These are phyloP conservation scores for Myripristis murdjan DNA, from an alignment of 2,797 vertebrate genomes.

Conservation along the genomic window DNA sequence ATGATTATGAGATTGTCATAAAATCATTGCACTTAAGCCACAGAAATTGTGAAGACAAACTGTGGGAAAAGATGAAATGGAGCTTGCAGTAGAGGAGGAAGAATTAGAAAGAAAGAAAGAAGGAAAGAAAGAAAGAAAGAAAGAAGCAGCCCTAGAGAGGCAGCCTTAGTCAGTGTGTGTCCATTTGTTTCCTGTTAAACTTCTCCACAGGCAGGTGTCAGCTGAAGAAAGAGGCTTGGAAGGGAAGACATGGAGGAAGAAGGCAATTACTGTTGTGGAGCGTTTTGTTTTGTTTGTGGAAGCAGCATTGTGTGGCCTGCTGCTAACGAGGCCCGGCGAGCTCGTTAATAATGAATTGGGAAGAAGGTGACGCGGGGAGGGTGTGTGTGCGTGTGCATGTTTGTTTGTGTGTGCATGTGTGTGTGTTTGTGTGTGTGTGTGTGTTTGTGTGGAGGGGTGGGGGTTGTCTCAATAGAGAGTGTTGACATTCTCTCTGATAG, in stretches of 20 bases:
- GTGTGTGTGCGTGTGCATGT: too few species aligned
- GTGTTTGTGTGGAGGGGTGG: slow-evolving; percentile 17
- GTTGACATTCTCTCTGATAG: slow-evolving; percentile 80
- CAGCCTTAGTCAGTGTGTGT: slow-evolving; percentile 15
- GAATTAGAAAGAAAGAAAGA: background rate
- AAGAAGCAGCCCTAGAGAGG: background rate
- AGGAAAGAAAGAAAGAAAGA: background rate
- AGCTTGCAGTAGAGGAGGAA: background rate
- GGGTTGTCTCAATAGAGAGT: slow-evolving; percentile 66
- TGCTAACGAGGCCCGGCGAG: slow-evolving; percentile 82
- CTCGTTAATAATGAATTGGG: slow-evolving; percentile 83
- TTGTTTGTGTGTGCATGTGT: too few species aligned
- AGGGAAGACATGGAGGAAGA: slow-evolving; percentile 67
- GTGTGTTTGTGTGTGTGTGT: slow-evolving; percentile 23
- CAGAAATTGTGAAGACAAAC: too few species aligned
- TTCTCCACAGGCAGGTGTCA: slow-evolving; percentile 76
- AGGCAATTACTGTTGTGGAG: slow-evolving; percentile 80
- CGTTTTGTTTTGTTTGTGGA: slow-evolving; percentile 79
- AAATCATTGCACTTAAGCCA: too few species aligned
- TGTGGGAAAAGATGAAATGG: too few species aligned
- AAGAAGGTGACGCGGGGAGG: slow-evolving; percentile 56
- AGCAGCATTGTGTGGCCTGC: slow-evolving; percentile 72
- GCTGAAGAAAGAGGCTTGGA: slow-evolving; percentile 68
- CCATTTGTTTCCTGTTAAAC: slow-evolving; percentile 70
- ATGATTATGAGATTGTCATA: too few species aligned